These are phyloP conservation scores for Psephotus haematonotus DNA, from an alignment of 2,113 vertebrate species.

Conservation along the genomic window DNA sequence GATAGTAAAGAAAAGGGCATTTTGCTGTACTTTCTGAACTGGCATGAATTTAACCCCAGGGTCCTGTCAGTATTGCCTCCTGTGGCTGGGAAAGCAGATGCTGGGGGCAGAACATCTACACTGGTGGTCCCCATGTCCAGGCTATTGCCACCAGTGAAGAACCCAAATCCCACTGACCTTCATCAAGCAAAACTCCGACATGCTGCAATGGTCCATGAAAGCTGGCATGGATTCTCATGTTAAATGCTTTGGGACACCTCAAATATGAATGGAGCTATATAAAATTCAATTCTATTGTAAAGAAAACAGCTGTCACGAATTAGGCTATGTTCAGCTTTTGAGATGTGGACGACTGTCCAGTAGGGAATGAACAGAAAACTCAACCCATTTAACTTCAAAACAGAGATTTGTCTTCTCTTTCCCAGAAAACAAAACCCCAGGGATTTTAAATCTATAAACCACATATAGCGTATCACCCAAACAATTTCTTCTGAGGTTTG, in stretches of 20 bases:
- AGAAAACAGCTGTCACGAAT: conserved; percentile 64
- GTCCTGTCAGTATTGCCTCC: not conserved
- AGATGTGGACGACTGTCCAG: conserved; percentile 32
- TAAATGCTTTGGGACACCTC: conserved; percentile 53
- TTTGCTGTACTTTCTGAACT: not conserved
- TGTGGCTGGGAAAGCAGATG: not conserved
- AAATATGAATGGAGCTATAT: conserved; percentile 40
- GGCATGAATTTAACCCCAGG: not conserved
- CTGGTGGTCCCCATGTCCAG: not conserved
- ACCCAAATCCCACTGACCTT: not conserved
- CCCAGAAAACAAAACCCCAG: conserved; percentile 54
- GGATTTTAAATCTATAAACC: conserved; percentile 69
- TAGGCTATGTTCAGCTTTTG: not conserved
- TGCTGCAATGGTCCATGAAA: not conserved
- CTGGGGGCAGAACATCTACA: not conserved
- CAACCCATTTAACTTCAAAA: conserved; percentile 50
- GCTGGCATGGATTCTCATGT: not conserved
- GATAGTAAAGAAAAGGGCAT: not conserved
- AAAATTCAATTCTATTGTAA: conserved; percentile 38
- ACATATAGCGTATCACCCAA: conserved; percentile 64
- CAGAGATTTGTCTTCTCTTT: conserved; percentile 31
- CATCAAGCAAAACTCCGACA: not conserved
- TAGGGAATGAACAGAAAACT: conserved; percentile 53
- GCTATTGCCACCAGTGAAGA: not conserved
- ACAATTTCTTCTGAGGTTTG: conserved; percentile 65